phyloP scores from a whole-genome alignment of 2,113 vertebrate genomes.

The Sturnus vulgaris region DNA sequence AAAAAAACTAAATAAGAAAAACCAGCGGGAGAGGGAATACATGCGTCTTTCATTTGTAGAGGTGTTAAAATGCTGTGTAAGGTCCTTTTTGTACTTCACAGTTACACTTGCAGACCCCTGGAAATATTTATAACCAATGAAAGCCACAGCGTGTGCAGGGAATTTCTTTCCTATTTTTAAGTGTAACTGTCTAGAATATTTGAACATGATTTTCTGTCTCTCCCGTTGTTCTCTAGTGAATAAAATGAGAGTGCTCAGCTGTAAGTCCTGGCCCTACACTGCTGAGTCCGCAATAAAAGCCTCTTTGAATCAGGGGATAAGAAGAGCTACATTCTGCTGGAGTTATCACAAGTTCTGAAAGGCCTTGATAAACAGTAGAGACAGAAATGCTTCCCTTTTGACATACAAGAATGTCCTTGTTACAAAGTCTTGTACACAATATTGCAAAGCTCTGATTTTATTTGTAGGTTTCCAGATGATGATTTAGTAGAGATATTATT shows the following conservation, averaged over 20 bases:
- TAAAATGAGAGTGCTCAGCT: background rate
- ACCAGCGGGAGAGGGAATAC: background rate
- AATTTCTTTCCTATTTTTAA: background rate
- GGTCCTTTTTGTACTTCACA: background rate
- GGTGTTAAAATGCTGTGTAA: background rate
- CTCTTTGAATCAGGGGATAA: background rate
- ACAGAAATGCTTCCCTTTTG: background rate
- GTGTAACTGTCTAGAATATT: background rate
- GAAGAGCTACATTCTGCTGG: background rate
- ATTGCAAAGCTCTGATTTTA: background rate
- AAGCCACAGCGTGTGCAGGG: fast-evolving
- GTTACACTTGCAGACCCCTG: background rate
- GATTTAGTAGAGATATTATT: background rate
- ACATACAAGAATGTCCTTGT: background rate
- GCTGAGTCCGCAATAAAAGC: background rate
- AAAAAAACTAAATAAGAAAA: background rate
- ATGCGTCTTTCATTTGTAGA: background rate
- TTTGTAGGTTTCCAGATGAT: background rate
- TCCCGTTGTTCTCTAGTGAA: background rate
- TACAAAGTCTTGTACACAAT: background rate
- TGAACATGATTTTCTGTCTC: background rate
- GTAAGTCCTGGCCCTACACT: background rate
- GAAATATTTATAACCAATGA: background rate
- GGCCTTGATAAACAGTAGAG: background rate
- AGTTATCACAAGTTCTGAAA: background rate